These are phyloP conservation scores for Hypomecis atomaria DNA, from an alignment of 2,888 invertebrate genomes.

Conservation along the genomic window DNA sequence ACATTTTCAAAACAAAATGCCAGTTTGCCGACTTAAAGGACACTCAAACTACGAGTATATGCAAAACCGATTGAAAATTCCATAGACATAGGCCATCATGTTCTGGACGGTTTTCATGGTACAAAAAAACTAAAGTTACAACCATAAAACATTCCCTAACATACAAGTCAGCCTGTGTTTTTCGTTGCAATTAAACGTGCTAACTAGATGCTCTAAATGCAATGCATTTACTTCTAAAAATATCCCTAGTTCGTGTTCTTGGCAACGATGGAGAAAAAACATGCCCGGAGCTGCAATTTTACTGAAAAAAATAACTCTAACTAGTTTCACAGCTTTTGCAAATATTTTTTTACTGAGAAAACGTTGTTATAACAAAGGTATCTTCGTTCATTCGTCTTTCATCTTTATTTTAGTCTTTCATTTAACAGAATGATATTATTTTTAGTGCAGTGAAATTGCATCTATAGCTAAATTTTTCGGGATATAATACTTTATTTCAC, in stretches of 20 bases:
- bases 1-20: no score
- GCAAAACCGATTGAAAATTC: no score
- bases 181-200: constrained; percentile 4
- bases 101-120: no score
- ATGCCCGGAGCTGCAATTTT: not conserved
- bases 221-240: constrained; percentile 11
- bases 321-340: constrained; percentile 11
- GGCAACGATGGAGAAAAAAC: constrained; percentile 11
- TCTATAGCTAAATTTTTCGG: no score
- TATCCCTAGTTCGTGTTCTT: constrained; percentile 8
- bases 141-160: constrained; percentile 1
- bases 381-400: no score
- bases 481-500: no score
- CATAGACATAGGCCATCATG: no score
- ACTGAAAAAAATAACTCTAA: constrained; percentile 1
- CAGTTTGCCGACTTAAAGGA: no score
- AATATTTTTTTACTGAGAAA: constrained; percentile 10
- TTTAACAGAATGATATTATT: no score
- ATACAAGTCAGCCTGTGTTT: not conserved
- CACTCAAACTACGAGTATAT: no score
- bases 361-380: not conserved
- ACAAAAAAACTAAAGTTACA: not conserved
- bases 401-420: no score
- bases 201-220: constrained; percentile 16
- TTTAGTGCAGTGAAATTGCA: no score